Conservation (phyloP, 2,797 vertebrate species). For the Bufotes viridis region DNA sequence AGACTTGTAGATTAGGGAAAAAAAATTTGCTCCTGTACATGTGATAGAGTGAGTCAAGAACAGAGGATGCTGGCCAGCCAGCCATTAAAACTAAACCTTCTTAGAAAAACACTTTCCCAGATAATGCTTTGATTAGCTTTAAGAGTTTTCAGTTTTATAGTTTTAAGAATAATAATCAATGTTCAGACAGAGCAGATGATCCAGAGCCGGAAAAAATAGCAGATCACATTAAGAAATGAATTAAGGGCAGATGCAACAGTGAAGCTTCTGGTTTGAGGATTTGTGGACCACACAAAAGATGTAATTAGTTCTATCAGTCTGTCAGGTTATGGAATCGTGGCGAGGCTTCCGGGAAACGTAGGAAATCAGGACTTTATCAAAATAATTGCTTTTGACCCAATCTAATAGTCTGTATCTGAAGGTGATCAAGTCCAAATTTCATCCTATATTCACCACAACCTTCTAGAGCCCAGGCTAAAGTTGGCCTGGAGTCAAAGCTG, state of each 20-base stretch:
- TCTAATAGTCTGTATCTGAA: background rate
- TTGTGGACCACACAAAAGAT: slow-evolving; percentile 59
- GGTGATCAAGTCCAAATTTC: background rate
- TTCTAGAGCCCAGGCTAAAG: background rate
- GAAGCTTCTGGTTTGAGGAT: slow-evolving; percentile 56
- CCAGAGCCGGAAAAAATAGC: slow-evolving; percentile 51
- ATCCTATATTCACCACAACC: background rate
- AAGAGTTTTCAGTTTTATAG: slow-evolving; percentile 72
- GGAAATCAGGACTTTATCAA: slow-evolving; percentile 30
- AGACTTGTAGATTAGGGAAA: slow-evolving; percentile 31
- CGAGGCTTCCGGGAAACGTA: slow-evolving; percentile 26
- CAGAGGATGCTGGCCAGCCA: slow-evolving; percentile 69
- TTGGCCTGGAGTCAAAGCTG: background rate
- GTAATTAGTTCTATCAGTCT: slow-evolving; percentile 49
- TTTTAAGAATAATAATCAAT: slow-evolving; percentile 60
- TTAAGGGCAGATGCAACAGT: slow-evolving; percentile 51
- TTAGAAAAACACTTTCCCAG: slow-evolving; percentile 80
- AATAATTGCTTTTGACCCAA: slow-evolving; percentile 15
- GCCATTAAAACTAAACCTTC: slow-evolving; percentile 69
- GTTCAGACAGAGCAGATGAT: slow-evolving; percentile 29
- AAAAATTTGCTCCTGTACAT: slow-evolving; percentile 63
- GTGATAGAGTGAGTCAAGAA: slow-evolving; percentile 62
- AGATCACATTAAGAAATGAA: slow-evolving; percentile 55
- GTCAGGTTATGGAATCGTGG: slow-evolving; percentile 32
- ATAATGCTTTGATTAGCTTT: slow-evolving; percentile 80